A percentile compares a stretch with the other conserved stretches of the same genome.
Conservation (phyloP, 2,888 invertebrate genomes). For the Sphaerophoria taeniata region DNA sequence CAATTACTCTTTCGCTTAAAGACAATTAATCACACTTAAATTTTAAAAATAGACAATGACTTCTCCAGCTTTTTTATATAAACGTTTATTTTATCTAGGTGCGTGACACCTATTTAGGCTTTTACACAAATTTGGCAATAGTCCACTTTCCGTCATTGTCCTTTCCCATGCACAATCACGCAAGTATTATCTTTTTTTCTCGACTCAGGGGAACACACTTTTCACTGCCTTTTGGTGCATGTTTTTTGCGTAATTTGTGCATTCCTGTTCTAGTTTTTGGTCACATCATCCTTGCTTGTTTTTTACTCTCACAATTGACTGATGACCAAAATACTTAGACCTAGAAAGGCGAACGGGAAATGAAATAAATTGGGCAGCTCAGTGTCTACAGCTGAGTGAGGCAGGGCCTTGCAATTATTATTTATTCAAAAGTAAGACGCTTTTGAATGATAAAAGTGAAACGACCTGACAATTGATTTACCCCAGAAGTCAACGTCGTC, state of each 20-base stretch:
- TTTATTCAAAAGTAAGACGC: conserved; percentile 18
- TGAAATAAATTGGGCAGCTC: conserved; percentile 15
- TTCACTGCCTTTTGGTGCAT: background rate
- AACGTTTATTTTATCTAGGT: no score
- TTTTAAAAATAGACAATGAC: background rate
- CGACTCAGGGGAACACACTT: background rate
- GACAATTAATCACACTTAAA: background rate
- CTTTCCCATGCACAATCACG: background rate
- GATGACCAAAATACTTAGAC: background rate
- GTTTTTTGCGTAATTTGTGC: conserved; percentile 13
- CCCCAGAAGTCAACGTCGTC: conserved; percentile 54
- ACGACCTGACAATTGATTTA: conserved; percentile 71
- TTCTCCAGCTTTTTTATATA: background rate
- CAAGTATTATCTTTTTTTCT: no score
- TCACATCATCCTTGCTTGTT: conserved; percentile 1
- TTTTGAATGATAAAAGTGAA: conserved; percentile 32
- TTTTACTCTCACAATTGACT: background rate
- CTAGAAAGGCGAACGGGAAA: background rate
- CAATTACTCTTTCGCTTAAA: background rate
- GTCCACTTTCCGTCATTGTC: background rate
- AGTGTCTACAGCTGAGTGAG: conserved; percentile 8
- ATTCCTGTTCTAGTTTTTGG: background rate
- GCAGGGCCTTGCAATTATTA: conserved; percentile 4
- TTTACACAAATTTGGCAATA: background rate
- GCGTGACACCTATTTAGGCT: no score